phyloP scores from a whole-genome alignment of 2,797 vertebrate species.

The Falco concolor region DNA sequence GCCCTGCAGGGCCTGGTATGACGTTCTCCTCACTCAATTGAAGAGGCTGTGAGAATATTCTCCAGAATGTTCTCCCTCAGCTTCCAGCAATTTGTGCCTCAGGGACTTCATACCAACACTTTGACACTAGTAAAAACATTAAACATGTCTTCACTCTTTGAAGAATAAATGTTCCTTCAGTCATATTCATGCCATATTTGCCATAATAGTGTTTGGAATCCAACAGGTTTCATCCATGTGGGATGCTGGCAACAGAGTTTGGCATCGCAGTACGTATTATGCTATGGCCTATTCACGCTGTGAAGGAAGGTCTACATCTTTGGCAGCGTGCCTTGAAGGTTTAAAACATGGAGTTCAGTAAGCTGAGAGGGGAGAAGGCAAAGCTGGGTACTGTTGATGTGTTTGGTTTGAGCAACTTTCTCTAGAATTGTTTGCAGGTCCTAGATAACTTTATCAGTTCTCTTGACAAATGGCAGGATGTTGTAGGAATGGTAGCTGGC shows the following conservation, averaged over 20 bases:
- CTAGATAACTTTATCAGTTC: conserved; percentile 8
- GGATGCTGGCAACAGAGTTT: background rate
- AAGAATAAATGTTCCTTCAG: background rate
- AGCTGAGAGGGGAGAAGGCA: background rate
- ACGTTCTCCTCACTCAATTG: background rate
- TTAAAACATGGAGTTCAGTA: background rate
- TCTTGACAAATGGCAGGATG: conserved; percentile 55
- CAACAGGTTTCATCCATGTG: background rate
- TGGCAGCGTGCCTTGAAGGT: background rate
- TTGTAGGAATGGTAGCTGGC: conserved; percentile 48
- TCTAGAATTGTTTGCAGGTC: background rate
- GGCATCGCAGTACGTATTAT: background rate
- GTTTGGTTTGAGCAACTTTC: conserved; percentile 14
- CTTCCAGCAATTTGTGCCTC: conserved; percentile 26
- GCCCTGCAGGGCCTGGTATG: conserved; percentile 4
- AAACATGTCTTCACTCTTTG: conserved; percentile 19
- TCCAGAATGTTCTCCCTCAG: conserved; percentile 15
- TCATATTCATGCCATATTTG: background rate
- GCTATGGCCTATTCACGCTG: background rate
- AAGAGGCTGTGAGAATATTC: conserved; percentile 30
- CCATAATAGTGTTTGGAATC: background rate
- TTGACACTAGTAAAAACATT: background rate
- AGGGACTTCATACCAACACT: conserved; percentile 3
- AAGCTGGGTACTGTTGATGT: background rate
- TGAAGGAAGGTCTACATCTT: background rate